phyloP scores from a whole-genome alignment of 92 coral and sea anemone genomes.

The Siderastrea radians region DNA sequence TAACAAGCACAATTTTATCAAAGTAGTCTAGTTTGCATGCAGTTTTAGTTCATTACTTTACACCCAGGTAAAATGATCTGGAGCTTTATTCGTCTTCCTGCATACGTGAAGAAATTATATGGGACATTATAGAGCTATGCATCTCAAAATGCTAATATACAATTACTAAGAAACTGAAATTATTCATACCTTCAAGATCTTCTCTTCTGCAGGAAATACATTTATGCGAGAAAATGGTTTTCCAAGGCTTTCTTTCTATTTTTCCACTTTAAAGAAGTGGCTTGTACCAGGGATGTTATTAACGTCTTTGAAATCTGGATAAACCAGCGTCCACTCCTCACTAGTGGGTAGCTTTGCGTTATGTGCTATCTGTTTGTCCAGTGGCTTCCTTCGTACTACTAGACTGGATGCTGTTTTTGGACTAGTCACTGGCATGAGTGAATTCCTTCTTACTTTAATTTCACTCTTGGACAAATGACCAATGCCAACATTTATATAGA shows the following conservation, averaged over 20 bases:
- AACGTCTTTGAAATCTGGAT: slow-evolving; percentile 25
- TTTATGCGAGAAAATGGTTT: neutral
- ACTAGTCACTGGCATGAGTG: slow-evolving; percentile 1
- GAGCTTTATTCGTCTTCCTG: too few relatives aligned
- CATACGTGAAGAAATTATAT: too few relatives aligned
- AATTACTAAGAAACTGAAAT: neutral
- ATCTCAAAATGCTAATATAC: too few relatives aligned
- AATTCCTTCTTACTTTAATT: neutral
- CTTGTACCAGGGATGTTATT: slow-evolving; percentile 21
- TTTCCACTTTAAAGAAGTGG: slow-evolving; percentile 23
- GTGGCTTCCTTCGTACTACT: neutral
- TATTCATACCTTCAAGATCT: slow-evolving; percentile 14
- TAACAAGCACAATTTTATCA: too few relatives aligned
- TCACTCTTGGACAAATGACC: neutral
- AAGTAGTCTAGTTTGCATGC: too few relatives aligned
- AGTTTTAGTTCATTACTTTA: too few relatives aligned
- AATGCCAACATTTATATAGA: slow-evolving; percentile 19
- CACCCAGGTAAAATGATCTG: too few relatives aligned
- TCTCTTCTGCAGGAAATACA: slow-evolving; percentile 4
- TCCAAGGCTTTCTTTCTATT: slow-evolving; percentile 38
- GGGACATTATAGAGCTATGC: too few relatives aligned
- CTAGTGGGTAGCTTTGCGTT: slow-evolving; percentile 12
- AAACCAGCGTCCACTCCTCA: slow-evolving; percentile 26
- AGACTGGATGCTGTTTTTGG: slow-evolving; percentile 21
- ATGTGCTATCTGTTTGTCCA: slow-evolving; percentile 35